phyloP scores from a whole-genome alignment of 2,888 invertebrate genomes.

The Autographa pulchrina region DNA sequence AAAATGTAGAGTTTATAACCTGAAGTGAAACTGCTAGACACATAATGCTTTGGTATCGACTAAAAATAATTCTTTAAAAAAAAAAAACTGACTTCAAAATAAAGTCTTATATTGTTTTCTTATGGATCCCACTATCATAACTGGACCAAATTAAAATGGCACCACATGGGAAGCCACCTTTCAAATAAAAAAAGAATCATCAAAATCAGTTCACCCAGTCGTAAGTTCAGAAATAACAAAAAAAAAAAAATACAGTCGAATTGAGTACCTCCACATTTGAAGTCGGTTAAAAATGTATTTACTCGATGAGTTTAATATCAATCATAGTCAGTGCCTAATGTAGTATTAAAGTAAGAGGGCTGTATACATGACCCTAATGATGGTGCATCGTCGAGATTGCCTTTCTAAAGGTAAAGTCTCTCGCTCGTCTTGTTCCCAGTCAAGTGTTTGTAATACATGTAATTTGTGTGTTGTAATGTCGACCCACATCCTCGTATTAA shows the following conservation, averaged over 20 bases:
- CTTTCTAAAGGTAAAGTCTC: neutral
- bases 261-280: too few species aligned
- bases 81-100: too few species aligned
- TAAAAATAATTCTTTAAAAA: too few species aligned
- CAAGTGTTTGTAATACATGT: constrained; percentile 30
- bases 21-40: neutral
- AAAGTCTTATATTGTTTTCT: too few species aligned
- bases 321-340: constrained; percentile 1
- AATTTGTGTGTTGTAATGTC: neutral
- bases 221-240: too few species aligned
- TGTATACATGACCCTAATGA: constrained; percentile 7
- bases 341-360: neutral
- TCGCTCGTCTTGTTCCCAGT: neutral
- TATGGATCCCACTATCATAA: too few species aligned
- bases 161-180: too few species aligned
- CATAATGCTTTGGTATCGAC: neutral
- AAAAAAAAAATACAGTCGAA: too few species aligned
- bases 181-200: too few species aligned
- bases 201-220: too few species aligned
- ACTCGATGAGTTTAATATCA: neutral
- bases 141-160: too few species aligned
- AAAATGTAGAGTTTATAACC: neutral
- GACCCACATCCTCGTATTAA: neutral
- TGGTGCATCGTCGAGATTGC: constrained; percentile 2
- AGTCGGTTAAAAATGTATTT: too few species aligned